Conservation (phyloP, 1,140 invertebrate species). For the Lerema accius region DNA sequence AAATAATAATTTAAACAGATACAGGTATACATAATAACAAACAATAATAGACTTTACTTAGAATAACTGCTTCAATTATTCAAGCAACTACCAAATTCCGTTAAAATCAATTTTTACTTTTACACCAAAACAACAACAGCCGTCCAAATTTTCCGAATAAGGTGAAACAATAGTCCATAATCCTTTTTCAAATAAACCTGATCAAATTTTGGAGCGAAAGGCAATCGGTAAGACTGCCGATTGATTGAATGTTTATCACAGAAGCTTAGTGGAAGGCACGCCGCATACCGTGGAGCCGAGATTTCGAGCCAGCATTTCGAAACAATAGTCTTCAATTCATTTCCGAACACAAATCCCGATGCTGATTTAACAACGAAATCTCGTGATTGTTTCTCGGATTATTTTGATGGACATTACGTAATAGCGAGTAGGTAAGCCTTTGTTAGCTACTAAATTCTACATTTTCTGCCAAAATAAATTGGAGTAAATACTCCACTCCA, state of each 20-base stretch:
- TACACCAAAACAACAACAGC: neutral
- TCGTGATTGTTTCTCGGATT: slow-evolving; percentile 60
- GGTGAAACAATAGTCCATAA: slow-evolving; percentile 5
- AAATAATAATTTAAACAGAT: no score
- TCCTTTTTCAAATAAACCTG: slow-evolving; percentile 11
- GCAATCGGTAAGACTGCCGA: slow-evolving; percentile 11
- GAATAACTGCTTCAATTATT: no score
- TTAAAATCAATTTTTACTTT: no score
- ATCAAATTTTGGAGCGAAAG: slow-evolving; percentile 10
- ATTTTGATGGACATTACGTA: slow-evolving; percentile 45
- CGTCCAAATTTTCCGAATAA: neutral
- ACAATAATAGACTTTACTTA: no score
- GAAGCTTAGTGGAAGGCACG: slow-evolving; percentile 7
- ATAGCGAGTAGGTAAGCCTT: no score
- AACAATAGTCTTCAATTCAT: slow-evolving; percentile 65
- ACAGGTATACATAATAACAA: no score
- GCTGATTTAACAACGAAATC: slow-evolving; percentile 52
- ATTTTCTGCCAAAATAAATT: no score
- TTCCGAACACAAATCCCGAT: slow-evolving; percentile 62
- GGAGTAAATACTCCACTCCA: no score
- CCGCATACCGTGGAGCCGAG: slow-evolving; percentile 4
- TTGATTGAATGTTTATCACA: slow-evolving; percentile 20
- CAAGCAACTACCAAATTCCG: no score
- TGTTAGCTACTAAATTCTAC: no score
- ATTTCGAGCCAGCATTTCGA: slow-evolving; percentile 6